phyloP scores from a whole-genome alignment of 2,797 vertebrate species.

The Manis pentadactyla region DNA sequence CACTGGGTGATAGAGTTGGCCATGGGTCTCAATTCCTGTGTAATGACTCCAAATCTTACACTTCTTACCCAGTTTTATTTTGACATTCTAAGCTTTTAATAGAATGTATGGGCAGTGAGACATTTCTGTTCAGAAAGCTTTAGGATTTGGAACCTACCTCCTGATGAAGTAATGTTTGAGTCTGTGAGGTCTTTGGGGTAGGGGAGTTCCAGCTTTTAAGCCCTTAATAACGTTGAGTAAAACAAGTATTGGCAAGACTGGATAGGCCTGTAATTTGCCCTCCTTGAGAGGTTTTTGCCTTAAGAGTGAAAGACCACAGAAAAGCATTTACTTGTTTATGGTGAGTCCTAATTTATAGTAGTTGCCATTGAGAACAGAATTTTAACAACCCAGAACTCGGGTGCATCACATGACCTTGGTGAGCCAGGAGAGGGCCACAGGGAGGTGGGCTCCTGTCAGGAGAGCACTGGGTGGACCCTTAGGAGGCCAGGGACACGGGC shows the following conservation, averaged over 20 bases:
- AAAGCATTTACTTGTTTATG: not conserved
- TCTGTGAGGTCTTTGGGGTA: slow-evolving; percentile 49
- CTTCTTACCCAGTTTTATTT: slow-evolving; percentile 24
- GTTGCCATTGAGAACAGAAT: not conserved
- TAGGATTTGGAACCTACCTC: slow-evolving; percentile 57
- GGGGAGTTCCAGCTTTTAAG: slow-evolving; percentile 66
- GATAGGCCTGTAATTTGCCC: not conserved
- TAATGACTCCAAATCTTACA: not conserved
- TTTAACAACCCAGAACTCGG: not conserved
- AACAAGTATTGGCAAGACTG: slow-evolving; percentile 62
- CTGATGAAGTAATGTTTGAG: slow-evolving; percentile 69
- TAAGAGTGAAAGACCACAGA: not conserved
- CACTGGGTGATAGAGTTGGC: not conserved
- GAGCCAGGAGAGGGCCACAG: too few species aligned
- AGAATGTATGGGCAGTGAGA: slow-evolving; percentile 54
- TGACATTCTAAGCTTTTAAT: slow-evolving; percentile 44
- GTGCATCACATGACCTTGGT: not conserved
- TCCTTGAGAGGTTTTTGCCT: not conserved
- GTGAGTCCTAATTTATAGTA: not conserved
- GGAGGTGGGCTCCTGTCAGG: not conserved
- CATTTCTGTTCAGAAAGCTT: slow-evolving; percentile 71
- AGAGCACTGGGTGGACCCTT: not conserved
- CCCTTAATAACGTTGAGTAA: slow-evolving; percentile 34
- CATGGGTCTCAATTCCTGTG: not conserved
- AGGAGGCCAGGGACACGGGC: not conserved